Percentiles rank a stretch among this genome's conserved stretches.
phyloP scores from a whole-genome alignment of 2,888 invertebrate genomes.

The Polietes domitor region DNA sequence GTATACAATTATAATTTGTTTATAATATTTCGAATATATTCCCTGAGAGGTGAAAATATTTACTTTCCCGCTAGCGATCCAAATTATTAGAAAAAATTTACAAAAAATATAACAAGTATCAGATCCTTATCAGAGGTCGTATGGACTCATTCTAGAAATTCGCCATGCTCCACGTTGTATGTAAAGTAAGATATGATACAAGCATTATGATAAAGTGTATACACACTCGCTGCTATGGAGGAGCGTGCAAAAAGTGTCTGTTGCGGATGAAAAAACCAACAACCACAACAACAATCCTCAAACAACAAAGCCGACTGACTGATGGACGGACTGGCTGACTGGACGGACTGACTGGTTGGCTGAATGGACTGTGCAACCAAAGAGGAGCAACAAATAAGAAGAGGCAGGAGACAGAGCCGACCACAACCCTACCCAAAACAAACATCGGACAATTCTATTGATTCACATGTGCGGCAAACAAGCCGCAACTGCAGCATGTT shows the following conservation, averaged over 20 bases:
- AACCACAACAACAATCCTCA: conserved; percentile 50
- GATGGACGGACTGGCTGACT: neutral
- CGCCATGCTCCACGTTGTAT: too few species aligned
- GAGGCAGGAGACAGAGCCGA: conserved; percentile 30
- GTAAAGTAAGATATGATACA: too few species aligned
- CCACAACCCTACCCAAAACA: conserved; percentile 25
- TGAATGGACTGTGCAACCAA: neutral
- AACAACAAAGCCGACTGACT: conserved; percentile 59
- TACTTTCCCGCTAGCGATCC: too few species aligned
- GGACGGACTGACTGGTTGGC: neutral
- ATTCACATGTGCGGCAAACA: conserved; percentile 46
- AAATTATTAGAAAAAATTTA: too few species aligned
- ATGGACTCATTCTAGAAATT: too few species aligned
- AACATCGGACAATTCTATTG: conserved; percentile 56
- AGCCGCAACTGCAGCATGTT: conserved; percentile 26
- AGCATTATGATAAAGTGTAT: too few species aligned
- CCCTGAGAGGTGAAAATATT: too few species aligned
- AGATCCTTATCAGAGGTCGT: too few species aligned
- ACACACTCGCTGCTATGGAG: too few species aligned
- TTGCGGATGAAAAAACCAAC: neutral
- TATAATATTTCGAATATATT: too few species aligned
- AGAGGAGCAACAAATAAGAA: conserved; percentile 32
- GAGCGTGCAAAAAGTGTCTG: neutral
- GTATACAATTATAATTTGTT: too few species aligned
- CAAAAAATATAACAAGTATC: too few species aligned